phyloP scores from a whole-genome alignment of 2,113 vertebrate species.

The Syngnathoides biaculeatus region DNA sequence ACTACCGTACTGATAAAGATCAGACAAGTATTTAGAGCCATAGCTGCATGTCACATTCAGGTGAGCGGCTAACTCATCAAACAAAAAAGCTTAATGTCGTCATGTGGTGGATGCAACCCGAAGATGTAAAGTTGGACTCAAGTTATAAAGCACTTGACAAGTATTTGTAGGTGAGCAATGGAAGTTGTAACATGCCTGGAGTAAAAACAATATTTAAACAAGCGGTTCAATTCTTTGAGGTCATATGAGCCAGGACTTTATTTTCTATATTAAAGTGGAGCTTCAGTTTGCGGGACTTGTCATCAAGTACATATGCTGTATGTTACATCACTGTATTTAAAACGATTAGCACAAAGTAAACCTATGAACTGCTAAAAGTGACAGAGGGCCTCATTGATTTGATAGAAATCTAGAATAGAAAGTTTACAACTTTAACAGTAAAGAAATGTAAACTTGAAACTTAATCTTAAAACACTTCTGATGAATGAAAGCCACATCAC shows the following conservation, averaged over 20 bases:
- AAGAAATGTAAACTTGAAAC: neutral
- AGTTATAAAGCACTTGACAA: too few species aligned
- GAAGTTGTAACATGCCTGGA: neutral
- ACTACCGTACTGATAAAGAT: constrained; percentile 22
- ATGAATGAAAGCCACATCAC: neutral
- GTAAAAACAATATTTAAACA: neutral
- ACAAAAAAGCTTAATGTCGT: too few species aligned
- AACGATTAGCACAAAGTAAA: neutral
- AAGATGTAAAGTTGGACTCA: too few species aligned
- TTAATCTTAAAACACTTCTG: neutral
- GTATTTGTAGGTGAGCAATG: too few species aligned
- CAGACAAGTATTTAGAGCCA: constrained; percentile 17
- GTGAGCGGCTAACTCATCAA: neutral
- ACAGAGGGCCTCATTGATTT: neutral
- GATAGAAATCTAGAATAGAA: neutral
- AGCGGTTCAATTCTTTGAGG: neutral
- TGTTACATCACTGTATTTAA: neutral
- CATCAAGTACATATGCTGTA: neutral
- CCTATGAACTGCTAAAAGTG: too few species aligned
- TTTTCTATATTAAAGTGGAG: neutral
- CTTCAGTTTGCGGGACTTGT: neutral
- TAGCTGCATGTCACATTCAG: neutral
- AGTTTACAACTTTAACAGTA: neutral
- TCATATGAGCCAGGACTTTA: neutral
- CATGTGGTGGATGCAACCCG: neutral